A percentile compares a stretch with the other conserved stretches of the same genome.
phyloP scores from a whole-genome alignment of 2,113 vertebrate species.

The Myodes glareolus region DNA sequence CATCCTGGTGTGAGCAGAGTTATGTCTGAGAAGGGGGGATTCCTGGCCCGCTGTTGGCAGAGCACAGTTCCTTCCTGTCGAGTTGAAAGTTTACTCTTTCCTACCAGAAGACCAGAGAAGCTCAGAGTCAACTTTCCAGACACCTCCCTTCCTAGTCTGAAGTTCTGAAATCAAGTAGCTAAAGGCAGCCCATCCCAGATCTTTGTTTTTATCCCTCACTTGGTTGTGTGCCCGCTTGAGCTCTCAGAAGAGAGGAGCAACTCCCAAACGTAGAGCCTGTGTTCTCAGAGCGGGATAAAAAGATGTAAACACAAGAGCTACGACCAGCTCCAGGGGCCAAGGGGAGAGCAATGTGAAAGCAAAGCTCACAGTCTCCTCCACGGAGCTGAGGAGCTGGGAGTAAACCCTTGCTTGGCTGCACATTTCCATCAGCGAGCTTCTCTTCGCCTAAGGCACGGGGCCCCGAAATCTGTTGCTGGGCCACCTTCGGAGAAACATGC shows the following conservation, averaged over 20 bases:
- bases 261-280: neutral
- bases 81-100: constrained; percentile 42
- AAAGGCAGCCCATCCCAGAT: neutral
- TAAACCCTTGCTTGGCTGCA: neutral
- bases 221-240: neutral
- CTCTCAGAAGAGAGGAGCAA: neutral
- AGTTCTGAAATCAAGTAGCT: neutral
- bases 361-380: rapidly evolving
- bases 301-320: neutral
- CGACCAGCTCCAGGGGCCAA: neutral
- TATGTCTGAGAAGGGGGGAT: constrained; percentile 9
- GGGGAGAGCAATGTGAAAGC: neutral
- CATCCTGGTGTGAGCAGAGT: constrained; percentile 63
- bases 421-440: constrained; percentile 27
- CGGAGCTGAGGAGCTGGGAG: neutral
- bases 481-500: neutral
- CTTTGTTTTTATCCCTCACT: neutral
- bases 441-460: neutral
- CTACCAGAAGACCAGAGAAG: constrained; percentile 13
- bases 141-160: neutral
- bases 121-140: neutral
- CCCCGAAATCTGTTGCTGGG: constrained; percentile 29
- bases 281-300: neutral
- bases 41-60: neutral
- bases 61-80: constrained; percentile 61